phyloP scores from a whole-genome alignment of 1,140 invertebrate species.

The Maconellicoccus hirsutus region DNA sequence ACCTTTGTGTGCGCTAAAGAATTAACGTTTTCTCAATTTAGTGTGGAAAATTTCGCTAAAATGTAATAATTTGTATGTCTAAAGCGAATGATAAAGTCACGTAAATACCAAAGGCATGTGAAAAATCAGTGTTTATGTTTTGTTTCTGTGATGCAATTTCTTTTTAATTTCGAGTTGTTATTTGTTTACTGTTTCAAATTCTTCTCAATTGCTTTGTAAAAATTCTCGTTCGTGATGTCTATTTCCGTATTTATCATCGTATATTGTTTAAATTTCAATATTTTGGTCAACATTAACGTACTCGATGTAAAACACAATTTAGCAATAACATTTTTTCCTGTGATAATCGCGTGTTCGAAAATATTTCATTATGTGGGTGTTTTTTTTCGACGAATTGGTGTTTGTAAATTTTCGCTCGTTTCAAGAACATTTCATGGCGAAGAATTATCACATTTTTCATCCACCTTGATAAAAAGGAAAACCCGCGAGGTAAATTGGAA shows the following conservation, averaged over 20 bases:
- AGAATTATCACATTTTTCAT: too few species aligned
- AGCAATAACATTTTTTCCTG: not conserved
- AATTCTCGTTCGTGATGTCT: not conserved
- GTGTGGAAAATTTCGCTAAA: not conserved
- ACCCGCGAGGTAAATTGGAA: too few species aligned
- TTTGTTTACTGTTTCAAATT: slow-evolving; percentile 17
- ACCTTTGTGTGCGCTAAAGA: slow-evolving; percentile 4
- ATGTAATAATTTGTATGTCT: not conserved
- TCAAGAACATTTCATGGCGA: not conserved
- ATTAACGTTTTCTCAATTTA: not conserved
- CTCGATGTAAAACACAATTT: too few species aligned
- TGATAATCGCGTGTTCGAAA: slow-evolving; percentile 7
- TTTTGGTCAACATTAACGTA: too few species aligned
- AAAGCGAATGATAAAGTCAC: not conserved
- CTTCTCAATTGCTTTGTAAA: slow-evolving; percentile 1
- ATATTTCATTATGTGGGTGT: slow-evolving; percentile 9
- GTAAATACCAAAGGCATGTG: slow-evolving; percentile 7
- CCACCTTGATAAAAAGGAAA: too few species aligned
- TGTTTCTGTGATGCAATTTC: slow-evolving; percentile 20
- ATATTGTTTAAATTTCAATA: not conserved
- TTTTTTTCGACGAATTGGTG: not conserved
- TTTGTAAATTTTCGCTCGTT: not conserved
- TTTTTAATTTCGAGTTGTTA: slow-evolving; percentile 11
- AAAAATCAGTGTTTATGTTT: slow-evolving; percentile 16
- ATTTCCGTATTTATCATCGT: not conserved